Evolutionary conservation across 2,797 vertebrate species (phyloP), one percentile per base, ranked within the genome.

Genomic region (Heterohyrax brucei): DNA sequence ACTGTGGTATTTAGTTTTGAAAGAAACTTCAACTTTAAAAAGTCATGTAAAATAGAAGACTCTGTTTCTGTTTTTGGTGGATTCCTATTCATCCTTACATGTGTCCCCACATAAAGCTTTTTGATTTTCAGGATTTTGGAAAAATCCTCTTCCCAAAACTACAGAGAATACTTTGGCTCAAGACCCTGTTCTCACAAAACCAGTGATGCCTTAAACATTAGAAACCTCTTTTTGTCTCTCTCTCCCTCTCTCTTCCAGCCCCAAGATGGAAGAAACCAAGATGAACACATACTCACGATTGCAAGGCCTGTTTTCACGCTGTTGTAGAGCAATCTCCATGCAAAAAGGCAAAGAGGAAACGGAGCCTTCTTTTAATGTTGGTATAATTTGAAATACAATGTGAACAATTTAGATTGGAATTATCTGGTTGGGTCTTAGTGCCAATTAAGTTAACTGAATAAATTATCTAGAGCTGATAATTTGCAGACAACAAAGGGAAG

Each of bases 371-470:
- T 87, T 85, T 56, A 82, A 70, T 88, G 59, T 66, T 88, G 86
- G 50, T 84, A 85, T 89, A 53, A 89, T 95, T 83, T 93, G 88
- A 92, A 96, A 96, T 90, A 94, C 80, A 95, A 76, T 91, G 53
- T 87, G 82, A 95, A 97, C 95, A 75, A 93, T 93, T 92, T 87
- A 94, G 85, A 85, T 68, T 19, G 78, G 76, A 95, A 94, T 96
- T 92, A 84, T 89, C 95, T 94, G 79, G 22, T 96, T 91, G 85
- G 88, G 62, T 24, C 84, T 79, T 83, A 28, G 44, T 95, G 87
- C 80, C 92, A 94, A 92, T 95, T 92, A 97, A 88, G 72, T 92
- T 91, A 96, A 96, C 48, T 0, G 33, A 92, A 94, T 95, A 93
- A 94, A 96, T 95, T 95, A 95, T 85, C 70, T 72, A 79, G 77